Conservation (phyloP, 1,140 invertebrate species). For the Augochlora pura region DNA sequence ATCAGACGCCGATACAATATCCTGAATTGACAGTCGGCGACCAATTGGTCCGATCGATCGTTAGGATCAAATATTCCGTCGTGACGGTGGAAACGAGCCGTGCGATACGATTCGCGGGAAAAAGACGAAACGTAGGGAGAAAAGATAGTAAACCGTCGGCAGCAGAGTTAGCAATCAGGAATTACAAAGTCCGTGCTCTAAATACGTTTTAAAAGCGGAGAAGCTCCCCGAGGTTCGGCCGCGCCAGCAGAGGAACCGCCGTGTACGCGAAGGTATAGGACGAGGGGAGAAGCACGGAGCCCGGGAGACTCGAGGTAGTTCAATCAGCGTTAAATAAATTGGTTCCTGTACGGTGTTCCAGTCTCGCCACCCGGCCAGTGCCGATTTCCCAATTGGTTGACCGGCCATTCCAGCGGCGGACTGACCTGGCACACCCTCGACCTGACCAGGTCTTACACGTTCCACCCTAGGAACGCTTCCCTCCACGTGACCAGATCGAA, state of each 20-base stretch:
- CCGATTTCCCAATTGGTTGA: slow-evolving; percentile 88
- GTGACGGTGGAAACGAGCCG: slow-evolving; percentile 12
- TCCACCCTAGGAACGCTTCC: slow-evolving; percentile 87
- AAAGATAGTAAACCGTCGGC: neutral
- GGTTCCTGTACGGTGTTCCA: slow-evolving; percentile 59
- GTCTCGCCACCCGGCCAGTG: slow-evolving; percentile 82
- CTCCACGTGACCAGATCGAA: slow-evolving; percentile 82
- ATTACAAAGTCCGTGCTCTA: slow-evolving; percentile 10
- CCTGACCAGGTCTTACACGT: slow-evolving; percentile 86
- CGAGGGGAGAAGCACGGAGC: neutral
- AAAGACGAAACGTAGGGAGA: neutral
- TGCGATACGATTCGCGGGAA: slow-evolving; percentile 1
- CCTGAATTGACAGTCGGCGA: no score
- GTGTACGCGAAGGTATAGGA: no score
- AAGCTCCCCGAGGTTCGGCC: neutral
- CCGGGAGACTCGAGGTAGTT: neutral
- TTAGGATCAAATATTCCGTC: slow-evolving; percentile 5
- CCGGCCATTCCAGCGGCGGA: slow-evolving; percentile 82
- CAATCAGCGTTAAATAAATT: slow-evolving; percentile 39
- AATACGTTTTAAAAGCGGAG: slow-evolving; percentile 28
- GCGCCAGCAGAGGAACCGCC: neutral
- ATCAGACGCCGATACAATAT: no score
- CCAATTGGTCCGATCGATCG: neutral
- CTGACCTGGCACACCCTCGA: slow-evolving; percentile 90
- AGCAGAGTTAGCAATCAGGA: neutral